A percentile compares a stretch with the other conserved stretches of the same genome.
Conservation (phyloP, 2,888 invertebrate species). For the Cataglyphis altisquamis region DNA sequence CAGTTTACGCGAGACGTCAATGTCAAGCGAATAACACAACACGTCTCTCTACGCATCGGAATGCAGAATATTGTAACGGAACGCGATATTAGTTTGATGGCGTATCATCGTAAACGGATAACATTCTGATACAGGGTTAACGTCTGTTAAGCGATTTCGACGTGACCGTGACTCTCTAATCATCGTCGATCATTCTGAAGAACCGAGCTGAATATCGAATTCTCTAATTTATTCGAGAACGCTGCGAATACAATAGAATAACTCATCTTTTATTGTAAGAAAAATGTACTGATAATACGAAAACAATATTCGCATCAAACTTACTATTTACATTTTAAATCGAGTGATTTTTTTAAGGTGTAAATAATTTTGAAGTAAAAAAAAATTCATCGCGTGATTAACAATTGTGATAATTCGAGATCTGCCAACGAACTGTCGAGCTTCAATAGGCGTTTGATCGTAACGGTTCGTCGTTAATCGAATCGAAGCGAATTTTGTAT, state of each 20-base stretch:
- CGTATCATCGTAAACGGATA: constrained; percentile 48
- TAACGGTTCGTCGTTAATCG: constrained; percentile 7
- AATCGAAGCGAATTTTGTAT: constrained; percentile 7
- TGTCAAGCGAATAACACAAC: constrained; percentile 37
- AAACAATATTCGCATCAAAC: not conserved
- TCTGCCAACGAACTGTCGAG: not conserved
- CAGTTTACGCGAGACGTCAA: constrained; percentile 47
- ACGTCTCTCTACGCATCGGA: not conserved
- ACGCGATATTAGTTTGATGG: constrained; percentile 41
- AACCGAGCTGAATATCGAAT: not conserved
- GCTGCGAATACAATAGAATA: constrained; percentile 11
- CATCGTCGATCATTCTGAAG: not conserved
- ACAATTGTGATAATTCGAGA: constrained; percentile 18
- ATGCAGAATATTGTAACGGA: constrained; percentile 36
- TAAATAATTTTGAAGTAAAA: constrained; percentile 35
- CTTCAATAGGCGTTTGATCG: not conserved
- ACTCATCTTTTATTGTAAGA: not conserved
- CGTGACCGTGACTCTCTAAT: constrained; percentile 27
- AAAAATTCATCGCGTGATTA: not conserved
- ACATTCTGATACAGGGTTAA: constrained; percentile 52
- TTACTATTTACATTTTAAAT: not conserved
- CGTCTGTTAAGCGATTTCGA: constrained; percentile 33
- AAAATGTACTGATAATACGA: constrained; percentile 3
- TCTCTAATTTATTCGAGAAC: constrained; percentile 14
- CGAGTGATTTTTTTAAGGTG: constrained; percentile 38